phyloP scores from a whole-genome alignment of 30 jellyfish, hydroid and myxozoan genomes.

The Aurelia sp. region DNA sequence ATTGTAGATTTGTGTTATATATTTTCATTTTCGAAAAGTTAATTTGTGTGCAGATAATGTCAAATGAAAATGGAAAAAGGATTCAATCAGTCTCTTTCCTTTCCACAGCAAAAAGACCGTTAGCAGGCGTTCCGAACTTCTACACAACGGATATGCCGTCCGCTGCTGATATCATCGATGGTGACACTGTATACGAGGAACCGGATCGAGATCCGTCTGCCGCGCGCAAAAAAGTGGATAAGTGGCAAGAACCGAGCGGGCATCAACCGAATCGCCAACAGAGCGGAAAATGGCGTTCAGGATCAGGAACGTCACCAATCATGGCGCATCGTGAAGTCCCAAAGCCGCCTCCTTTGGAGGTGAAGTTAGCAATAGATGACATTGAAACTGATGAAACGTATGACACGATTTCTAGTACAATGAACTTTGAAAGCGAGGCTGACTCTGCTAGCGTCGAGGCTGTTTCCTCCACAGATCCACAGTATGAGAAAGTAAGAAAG shows the following conservation, averaged over 20 bases:
- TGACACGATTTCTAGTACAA: slow-evolving; percentile 28
- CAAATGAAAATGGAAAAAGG: too few relatives aligned
- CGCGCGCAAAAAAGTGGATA: neutral
- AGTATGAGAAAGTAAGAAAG: slow-evolving; percentile 33
- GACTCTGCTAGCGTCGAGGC: neutral
- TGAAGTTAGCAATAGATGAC: neutral
- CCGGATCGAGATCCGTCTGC: slow-evolving; percentile 31
- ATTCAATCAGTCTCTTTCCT: too few relatives aligned
- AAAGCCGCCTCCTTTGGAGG: slow-evolving; percentile 24
- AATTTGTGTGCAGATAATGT: too few relatives aligned
- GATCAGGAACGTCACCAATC: slow-evolving; percentile 9
- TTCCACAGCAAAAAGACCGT: slow-evolving; percentile 16
- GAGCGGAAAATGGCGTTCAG: slow-evolving; percentile 17
- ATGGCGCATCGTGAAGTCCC: slow-evolving; percentile 32
- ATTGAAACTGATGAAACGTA: neutral
- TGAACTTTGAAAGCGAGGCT: neutral
- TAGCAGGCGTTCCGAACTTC: neutral
- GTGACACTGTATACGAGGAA: slow-evolving; percentile 29
- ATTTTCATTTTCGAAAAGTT: too few relatives aligned
- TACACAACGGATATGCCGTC: neutral
- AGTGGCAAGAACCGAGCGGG: neutral
- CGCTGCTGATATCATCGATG: neutral
- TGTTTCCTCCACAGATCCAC: slow-evolving; percentile 27
- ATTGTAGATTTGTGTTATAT: too few relatives aligned
- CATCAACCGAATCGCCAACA: neutral